These are phyloP conservation scores for Mya arenaria DNA, from an alignment of 1,140 invertebrate species.

Conservation along the genomic window DNA sequence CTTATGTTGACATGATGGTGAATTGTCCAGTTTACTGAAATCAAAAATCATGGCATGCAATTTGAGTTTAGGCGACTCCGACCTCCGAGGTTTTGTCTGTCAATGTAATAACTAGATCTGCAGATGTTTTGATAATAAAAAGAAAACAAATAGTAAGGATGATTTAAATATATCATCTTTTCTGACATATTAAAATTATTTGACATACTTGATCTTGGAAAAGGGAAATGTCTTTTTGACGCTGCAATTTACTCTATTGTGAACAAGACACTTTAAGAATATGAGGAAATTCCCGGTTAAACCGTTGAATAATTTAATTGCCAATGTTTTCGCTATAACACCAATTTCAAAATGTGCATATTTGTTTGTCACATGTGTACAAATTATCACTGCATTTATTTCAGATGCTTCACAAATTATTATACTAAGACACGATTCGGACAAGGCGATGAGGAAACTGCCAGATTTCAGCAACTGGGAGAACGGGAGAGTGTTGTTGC, in stretches of 20 bases:
- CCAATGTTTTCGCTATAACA: neutral
- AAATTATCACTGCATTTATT: neutral
- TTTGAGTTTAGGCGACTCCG: too few species aligned
- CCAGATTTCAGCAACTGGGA: constrained; percentile 86
- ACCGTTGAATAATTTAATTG: neutral
- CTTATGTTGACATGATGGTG: too few species aligned
- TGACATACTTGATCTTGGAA: too few species aligned
- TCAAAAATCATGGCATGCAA: too few species aligned
- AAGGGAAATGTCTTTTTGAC: neutral
- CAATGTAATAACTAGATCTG: too few species aligned
- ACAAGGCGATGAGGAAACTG: constrained; percentile 88
- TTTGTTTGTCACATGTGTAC: neutral
- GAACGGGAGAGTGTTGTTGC: constrained; percentile 84
- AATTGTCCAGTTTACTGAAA: too few species aligned
- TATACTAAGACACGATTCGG: constrained; percentile 84
- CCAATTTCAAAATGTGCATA: neutral
- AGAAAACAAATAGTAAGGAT: too few species aligned
- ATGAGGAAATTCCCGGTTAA: neutral
- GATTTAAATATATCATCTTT: too few species aligned
- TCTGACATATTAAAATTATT: too few species aligned
- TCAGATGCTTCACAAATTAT: constrained; percentile 10
- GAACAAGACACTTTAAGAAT: neutral
- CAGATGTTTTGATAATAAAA: too few species aligned
- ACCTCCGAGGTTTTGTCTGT: too few species aligned
- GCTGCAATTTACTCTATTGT: neutral